phyloP scores from a whole-genome alignment of 2,113 vertebrate genomes.

The Hepsetus odoe region DNA sequence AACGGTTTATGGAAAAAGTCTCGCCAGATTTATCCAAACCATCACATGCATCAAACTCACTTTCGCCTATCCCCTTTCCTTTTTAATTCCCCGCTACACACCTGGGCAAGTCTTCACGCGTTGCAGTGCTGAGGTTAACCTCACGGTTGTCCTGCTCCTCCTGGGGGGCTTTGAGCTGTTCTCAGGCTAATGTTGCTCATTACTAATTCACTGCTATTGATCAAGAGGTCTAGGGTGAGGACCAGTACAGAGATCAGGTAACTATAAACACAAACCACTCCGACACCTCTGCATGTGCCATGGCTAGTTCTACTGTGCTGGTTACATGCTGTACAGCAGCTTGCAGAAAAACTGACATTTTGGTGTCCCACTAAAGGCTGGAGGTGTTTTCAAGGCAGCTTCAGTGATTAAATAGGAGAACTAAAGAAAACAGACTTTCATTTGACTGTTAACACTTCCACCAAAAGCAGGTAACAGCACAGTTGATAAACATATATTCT shows the following conservation, averaged over 20 bases:
- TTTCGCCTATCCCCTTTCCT: too few species aligned
- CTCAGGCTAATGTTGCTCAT: conserved; percentile 64
- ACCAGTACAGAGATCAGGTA: conserved; percentile 68
- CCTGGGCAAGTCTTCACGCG: conserved; percentile 4
- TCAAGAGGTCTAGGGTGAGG: conserved; percentile 68
- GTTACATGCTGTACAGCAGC: neutral
- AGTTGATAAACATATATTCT: too few species aligned
- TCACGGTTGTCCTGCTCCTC: conserved; percentile 50
- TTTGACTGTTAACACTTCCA: too few species aligned
- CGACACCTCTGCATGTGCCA: conserved; percentile 22
- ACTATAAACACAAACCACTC: conserved; percentile 62
- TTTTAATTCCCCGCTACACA: too few species aligned
- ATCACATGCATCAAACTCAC: too few species aligned
- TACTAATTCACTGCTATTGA: conserved; percentile 75
- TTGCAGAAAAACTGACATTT: neutral
- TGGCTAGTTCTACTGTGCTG: neutral
- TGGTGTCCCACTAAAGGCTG: neutral
- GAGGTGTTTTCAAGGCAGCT: neutral
- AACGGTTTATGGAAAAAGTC: too few species aligned
- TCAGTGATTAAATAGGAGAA: too few species aligned
- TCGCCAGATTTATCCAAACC: too few species aligned
- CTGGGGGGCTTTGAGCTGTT: conserved; percentile 16
- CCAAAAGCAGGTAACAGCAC: too few species aligned
- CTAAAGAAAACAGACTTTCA: too few species aligned
- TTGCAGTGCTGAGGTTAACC: conserved; percentile 51